Base-by-base conservation (phyloP, 1,140 invertebrate genomes). In the Formica selysi region DNA sequence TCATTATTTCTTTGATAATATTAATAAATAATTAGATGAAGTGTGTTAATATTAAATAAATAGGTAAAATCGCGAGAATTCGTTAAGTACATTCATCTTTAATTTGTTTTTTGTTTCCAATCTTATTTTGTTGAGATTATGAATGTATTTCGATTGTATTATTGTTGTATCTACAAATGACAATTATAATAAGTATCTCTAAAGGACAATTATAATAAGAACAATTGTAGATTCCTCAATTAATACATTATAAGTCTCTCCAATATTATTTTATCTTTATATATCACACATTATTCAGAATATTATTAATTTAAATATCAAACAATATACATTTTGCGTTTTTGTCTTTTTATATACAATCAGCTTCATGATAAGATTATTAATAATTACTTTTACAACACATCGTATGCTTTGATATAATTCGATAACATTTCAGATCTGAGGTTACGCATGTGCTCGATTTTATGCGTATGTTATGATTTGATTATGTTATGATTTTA, bases 61-160 rank as follows among this genome's bases (percentile, higher is more conserved):
- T 1, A 78, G n/a, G 22, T 19, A 71, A 16, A 70, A 57, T 79
- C 3, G 38, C 19, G n/a, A 26, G 38, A 38, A 80, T 54, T 22
- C 67, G 4, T 51, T 41, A 70, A 80, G 13, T 68, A 79, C 65
- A 79, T 2, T 19, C 6, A 80, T 80, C 22, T 70, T 67, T 54
- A 57, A 51, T 71, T 80, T 70, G 16, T 57, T 22, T 44, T 26
- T 59, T 57, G n/a, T 57, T 74, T 36, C n/a, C 3, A 59, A 59
- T 81, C 68, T 26, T 29, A 26, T 13, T 57, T 71, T 10, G 6
- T 38, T 32, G 13, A 70, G 38, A 57, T 59, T 57, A n/a, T 10
- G 41, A 70, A 70, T 41, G 19, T 32, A 44, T 29, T 29, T 80
- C n/a, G 16, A 57, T 54, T 26, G 13, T 38, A 81, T 59, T 32